Conservation (phyloP, 1,140 invertebrate genomes). For the Ips typographus region DNA sequence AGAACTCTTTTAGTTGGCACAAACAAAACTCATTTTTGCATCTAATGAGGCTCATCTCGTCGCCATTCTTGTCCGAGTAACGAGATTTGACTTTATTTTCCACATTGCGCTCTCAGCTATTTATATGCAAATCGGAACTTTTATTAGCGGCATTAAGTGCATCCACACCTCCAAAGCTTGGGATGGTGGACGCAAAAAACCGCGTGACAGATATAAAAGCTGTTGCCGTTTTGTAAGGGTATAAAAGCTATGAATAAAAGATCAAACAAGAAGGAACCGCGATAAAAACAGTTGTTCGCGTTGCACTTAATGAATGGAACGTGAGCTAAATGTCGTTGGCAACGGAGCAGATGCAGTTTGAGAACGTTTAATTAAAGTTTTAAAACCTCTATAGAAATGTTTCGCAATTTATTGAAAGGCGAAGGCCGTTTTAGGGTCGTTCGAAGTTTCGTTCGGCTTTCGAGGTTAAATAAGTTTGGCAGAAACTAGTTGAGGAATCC, state of each 20-base stretch:
- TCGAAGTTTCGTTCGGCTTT: too few relatives aligned
- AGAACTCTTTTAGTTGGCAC: too few relatives aligned
- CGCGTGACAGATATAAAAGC: slow-evolving; percentile 4
- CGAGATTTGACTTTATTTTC: background rate
- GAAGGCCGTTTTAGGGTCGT: too few relatives aligned
- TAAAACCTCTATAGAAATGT: background rate
- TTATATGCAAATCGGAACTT: slow-evolving; percentile 1
- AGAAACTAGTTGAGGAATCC: too few relatives aligned
- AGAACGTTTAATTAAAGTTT: slow-evolving; percentile 8
- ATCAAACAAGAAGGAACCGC: slow-evolving; percentile 7
- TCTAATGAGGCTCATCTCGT: too few relatives aligned
- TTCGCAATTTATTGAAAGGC: background rate
- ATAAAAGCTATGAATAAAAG: slow-evolving; percentile 9
- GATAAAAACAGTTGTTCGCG: slow-evolving; percentile 11
- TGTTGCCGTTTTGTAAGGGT: slow-evolving; percentile 1
- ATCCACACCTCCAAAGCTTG: background rate
- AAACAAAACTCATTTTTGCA: too few relatives aligned
- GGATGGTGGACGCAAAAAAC: background rate
- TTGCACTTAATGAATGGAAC: slow-evolving; percentile 8
- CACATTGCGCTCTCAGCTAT: background rate
- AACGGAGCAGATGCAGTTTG: background rate
- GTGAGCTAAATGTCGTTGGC: slow-evolving; percentile 1
- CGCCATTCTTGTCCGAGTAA: background rate
- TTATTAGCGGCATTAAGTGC: background rate
- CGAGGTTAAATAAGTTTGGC: too few relatives aligned